Evolutionary conservation across 2,888 invertebrate genomes (phyloP).

Genomic region (Brachypalpus laphriformis): DNA sequence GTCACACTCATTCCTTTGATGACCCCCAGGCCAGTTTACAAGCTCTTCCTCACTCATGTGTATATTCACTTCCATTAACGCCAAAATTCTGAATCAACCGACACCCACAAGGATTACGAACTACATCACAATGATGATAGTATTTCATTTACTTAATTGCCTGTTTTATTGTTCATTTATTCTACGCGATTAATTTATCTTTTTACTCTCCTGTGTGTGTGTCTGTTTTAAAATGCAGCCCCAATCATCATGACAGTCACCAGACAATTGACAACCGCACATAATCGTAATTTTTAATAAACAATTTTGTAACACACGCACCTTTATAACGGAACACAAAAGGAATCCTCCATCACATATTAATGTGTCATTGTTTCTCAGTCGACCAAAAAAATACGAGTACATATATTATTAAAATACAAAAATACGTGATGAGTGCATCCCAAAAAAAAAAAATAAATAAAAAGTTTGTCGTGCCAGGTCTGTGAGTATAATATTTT

Average conservation of each 20-base stretch:
- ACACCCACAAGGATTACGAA: not conserved
- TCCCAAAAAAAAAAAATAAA: slow-evolving; percentile 7
- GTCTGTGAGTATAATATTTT: slow-evolving; percentile 6
- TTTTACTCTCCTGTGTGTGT: slow-evolving; percentile 12
- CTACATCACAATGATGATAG: slow-evolving; percentile 34
- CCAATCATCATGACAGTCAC: not conserved
- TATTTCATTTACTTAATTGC: slow-evolving; percentile 66
- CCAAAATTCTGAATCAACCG: not conserved
- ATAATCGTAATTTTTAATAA: slow-evolving; percentile 67
- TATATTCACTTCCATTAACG: not conserved
- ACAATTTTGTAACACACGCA: slow-evolving; percentile 67
- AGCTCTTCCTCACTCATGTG: not conserved
- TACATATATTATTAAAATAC: slow-evolving; percentile 15
- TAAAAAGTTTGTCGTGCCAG: slow-evolving; percentile 36
- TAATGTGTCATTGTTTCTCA: slow-evolving; percentile 60
- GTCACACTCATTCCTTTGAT: too few species aligned
- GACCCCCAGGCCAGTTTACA: too few species aligned
- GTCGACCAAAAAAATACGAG: slow-evolving; percentile 36
- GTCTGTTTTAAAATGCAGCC: not conserved
- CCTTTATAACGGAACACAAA: slow-evolving; percentile 19
- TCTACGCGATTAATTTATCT: slow-evolving; percentile 68
- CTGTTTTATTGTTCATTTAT: slow-evolving; percentile 70
- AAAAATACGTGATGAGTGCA: slow-evolving; percentile 33
- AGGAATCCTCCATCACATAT: slow-evolving; percentile 28
- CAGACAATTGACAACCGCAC: slow-evolving; percentile 54